These are phyloP conservation scores for Drosophila lacicola DNA, from an alignment of 2,888 invertebrate genomes.

Conservation along the genomic window DNA sequence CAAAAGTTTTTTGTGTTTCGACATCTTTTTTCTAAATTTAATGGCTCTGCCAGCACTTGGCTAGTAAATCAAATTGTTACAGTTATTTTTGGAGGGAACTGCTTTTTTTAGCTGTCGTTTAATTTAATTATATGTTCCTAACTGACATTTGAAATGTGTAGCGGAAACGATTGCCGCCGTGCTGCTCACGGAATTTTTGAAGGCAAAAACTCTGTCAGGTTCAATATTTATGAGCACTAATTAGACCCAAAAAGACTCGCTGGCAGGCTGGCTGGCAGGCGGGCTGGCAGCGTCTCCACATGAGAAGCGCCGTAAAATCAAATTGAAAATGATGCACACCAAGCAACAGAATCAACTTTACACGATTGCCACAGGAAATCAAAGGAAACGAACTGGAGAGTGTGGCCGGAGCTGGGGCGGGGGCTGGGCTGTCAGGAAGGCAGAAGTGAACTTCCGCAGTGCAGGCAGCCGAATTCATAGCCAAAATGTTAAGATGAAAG, in stretches of 20 bases:
- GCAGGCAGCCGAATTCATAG: conserved; percentile 17
- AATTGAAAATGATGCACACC: conserved; percentile 36
- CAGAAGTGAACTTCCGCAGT: conserved; percentile 30
- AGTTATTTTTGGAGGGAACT: conserved; percentile 31
- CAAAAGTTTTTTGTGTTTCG: conserved; percentile 40
- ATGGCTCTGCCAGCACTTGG: conserved; percentile 66
- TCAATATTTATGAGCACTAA: conserved; percentile 48
- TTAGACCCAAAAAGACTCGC: conserved; percentile 26
- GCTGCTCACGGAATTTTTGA: conserved; percentile 3
- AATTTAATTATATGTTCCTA: conserved; percentile 61
- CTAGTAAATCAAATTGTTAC: conserved; percentile 72
- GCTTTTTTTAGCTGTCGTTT: conserved; percentile 42
- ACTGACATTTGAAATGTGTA: conserved; percentile 46
- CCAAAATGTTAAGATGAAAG: conserved; percentile 16
- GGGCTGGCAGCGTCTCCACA: conserved; percentile 15
- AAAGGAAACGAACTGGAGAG: conserved; percentile 23
- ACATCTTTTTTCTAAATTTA: conserved; percentile 57
- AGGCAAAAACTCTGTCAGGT: conserved; percentile 8
- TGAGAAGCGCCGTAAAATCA: conserved; percentile 39
- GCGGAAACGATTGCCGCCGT: conserved; percentile 45
- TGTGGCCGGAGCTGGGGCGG: not conserved
- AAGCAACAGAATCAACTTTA: conserved; percentile 30
- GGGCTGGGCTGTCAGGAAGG: conserved; percentile 3
- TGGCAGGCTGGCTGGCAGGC: not conserved
- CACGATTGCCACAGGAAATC: conserved; percentile 43